Evolutionary conservation across 2,113 vertebrate species (phyloP), one percentile per base, ranked within the genome.

Genomic region (Corapipo altera): DNA sequence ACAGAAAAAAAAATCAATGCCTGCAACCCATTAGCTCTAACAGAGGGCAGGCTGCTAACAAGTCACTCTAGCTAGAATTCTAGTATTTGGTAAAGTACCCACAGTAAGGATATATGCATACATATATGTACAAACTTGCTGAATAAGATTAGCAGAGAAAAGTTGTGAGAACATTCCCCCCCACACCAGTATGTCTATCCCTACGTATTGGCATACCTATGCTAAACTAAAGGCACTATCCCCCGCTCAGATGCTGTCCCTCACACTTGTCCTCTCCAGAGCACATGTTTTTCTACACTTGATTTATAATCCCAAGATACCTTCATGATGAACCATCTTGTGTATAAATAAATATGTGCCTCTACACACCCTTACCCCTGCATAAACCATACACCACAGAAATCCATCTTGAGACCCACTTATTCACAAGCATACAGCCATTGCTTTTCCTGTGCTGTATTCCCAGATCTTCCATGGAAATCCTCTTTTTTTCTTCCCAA

Each of bases 1-100:
- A 95, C n/a, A 87, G 74, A 77, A 89, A 95, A 57, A 66, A 89
- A 92, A 97, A 97, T 97, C 97, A 97, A 97, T 97, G 85, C 44
- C 49, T 93, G 88, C 82, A 94, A 93, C 89, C 96, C 95, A 97
- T 97, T 97, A 96, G 64, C 82, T 97, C 75, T 95, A 96, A 78
- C 88, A 96, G 86, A 97, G 95, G 95, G 74, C 95, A 96, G 89
- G 70, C 95, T 93, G 88, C 89, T 97, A 96, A 90, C 88, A 79
- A 95, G 58, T 82, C 48, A 87, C 73, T 82, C 54, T 62, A 82
- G 49, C 83, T 91, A 72, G 65, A 95, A 94, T 87, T 76, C 59
- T 76, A 89, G 55, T 81, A 84, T 91, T 87, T 86, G 75, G 82
- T 87, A 80, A 94, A 94, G 67, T 33, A 16, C 54, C 61, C 19